These are phyloP conservation scores for Prenolepis imparis DNA, from an alignment of 2,888 invertebrate species.

Conservation along the genomic window DNA sequence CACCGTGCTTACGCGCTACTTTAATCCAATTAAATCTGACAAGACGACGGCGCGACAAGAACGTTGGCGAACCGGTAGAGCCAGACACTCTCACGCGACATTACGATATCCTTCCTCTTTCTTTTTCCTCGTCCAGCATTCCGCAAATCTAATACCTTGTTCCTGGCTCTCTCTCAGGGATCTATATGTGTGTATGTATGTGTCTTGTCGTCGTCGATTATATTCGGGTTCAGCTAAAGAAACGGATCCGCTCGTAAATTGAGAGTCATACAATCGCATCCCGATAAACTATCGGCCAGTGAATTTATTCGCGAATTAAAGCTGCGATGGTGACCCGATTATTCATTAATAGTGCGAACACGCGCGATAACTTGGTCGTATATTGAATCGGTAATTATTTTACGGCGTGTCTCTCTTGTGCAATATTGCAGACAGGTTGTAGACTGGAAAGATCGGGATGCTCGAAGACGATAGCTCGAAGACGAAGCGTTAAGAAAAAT, in stretches of 20 bases:
- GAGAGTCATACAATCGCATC: conserved; percentile 2
- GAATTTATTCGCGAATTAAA: conserved; percentile 28
- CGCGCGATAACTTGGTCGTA: conserved; percentile 12
- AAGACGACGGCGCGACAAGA: conserved; percentile 28
- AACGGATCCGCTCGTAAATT: conserved; percentile 40
- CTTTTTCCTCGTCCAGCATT: conserved; percentile 17
- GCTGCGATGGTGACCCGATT: conserved; percentile 12
- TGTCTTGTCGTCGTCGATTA: conserved; percentile 20
- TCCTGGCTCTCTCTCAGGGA: conserved; percentile 7
- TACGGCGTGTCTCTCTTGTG: conserved; percentile 16
- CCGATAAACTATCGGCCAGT: conserved; percentile 10
- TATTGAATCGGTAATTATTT: conserved; percentile 26
- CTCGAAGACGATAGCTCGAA: background rate
- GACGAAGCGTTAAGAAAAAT: too few relatives aligned
- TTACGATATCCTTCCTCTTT: conserved; percentile 14
- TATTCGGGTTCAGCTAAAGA: conserved; percentile 19
- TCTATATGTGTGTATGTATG: background rate
- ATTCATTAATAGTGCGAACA: conserved; percentile 27
- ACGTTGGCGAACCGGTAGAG: conserved; percentile 47
- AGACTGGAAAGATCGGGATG: background rate
- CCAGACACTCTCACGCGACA: conserved; percentile 1
- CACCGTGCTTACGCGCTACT: conserved; percentile 23
- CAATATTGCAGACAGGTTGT: conserved; percentile 30
- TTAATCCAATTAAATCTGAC: conserved; percentile 54
- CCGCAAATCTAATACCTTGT: conserved; percentile 37